Conservation (phyloP, 1,140 invertebrate species). For the Batillaria attramentaria region DNA sequence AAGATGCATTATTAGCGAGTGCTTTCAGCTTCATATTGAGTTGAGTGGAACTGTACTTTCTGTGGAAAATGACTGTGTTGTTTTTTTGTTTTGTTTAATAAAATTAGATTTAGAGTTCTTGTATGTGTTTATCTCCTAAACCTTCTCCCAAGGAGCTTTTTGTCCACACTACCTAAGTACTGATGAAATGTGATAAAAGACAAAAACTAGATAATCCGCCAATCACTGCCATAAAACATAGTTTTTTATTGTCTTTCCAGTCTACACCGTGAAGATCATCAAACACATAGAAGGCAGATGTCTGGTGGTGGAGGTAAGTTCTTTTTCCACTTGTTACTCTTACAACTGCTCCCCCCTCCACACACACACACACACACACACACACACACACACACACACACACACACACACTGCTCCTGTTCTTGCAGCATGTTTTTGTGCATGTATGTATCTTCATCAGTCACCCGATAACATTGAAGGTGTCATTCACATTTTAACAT, state of each 20-base stretch:
- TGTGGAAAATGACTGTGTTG: too few species aligned
- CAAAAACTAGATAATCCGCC: too few species aligned
- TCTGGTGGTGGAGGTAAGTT: conserved; percentile 43
- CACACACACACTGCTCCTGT: background rate
- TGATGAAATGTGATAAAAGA: too few species aligned
- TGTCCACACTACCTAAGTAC: too few species aligned
- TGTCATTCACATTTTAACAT: background rate
- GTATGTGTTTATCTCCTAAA: too few species aligned
- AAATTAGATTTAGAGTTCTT: too few species aligned
- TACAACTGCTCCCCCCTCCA: background rate
- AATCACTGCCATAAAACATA: too few species aligned
- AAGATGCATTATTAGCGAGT: too few species aligned
- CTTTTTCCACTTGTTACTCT: background rate
- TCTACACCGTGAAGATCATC: background rate
- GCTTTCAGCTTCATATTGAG: too few species aligned
- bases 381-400: background rate
- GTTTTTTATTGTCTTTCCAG: background rate
- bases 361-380: background rate
- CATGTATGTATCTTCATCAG: background rate
- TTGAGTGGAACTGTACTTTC: too few species aligned
- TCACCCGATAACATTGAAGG: background rate
- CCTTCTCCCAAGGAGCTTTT: too few species aligned
- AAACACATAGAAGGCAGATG: conserved; percentile 19
- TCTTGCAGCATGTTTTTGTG: background rate
- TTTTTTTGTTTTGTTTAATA: too few species aligned